Percentiles rank a stretch among this genome's conserved stretches.
phyloP scores from a whole-genome alignment of 2,888 invertebrate genomes.

The Artemia sinica region DNA sequence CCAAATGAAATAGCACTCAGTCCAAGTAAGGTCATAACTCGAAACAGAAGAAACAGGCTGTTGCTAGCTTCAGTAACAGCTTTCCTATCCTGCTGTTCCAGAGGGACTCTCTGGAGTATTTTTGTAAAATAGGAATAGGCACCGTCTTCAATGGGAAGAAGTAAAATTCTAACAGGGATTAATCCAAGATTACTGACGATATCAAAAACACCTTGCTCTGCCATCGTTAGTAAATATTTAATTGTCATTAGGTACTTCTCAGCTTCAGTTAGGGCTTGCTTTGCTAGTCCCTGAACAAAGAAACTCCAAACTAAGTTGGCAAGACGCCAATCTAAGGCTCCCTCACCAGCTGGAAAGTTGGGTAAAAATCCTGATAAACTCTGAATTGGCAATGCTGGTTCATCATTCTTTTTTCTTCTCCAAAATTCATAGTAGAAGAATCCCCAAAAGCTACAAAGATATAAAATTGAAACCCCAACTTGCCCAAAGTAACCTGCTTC shows the following conservation, averaged over 20 bases:
- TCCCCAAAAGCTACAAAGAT: background rate
- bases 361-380: background rate
- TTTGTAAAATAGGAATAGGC: slow-evolving; percentile 93
- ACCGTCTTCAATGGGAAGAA: slow-evolving; percentile 91
- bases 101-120: slow-evolving; percentile 55
- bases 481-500: background rate
- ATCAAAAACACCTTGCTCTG: slow-evolving; percentile 92
- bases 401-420: background rate
- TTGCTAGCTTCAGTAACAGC: slow-evolving; percentile 51
- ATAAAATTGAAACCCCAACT: background rate
- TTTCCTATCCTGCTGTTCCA: slow-evolving; percentile 46
- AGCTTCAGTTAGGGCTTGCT: slow-evolving; percentile 92
- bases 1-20: slow-evolving; percentile 74
- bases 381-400: background rate
- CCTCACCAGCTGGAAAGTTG: background rate
- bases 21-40: slow-evolving; percentile 72
- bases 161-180: slow-evolving; percentile 82
- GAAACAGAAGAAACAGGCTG: slow-evolving; percentile 61
- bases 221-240: slow-evolving; percentile 73
- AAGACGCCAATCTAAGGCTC: no score
- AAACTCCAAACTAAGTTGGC: no score
- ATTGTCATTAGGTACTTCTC: slow-evolving; percentile 96
- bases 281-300: slow-evolving; percentile 63
- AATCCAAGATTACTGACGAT: slow-evolving; percentile 94
- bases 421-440: background rate